Conservation (phyloP, 2,888 invertebrate genomes). For the Athetis lepigone region DNA sequence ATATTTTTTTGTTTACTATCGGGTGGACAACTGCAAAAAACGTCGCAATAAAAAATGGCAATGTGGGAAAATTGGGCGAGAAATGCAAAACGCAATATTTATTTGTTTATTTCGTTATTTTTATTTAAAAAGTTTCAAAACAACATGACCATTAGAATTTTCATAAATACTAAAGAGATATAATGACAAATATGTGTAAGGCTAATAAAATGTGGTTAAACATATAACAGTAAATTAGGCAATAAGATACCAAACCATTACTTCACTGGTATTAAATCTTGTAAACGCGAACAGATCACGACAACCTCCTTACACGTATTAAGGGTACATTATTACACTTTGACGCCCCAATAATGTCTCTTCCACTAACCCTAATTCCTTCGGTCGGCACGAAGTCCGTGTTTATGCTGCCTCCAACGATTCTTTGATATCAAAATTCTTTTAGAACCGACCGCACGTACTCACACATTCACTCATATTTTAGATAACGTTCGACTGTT, state of each 20-base stretch:
- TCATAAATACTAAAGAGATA: too few species aligned
- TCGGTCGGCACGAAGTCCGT: conserved; percentile 56
- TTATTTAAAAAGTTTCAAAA: too few species aligned
- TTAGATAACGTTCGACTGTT: conserved; percentile 87
- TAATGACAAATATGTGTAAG: too few species aligned
- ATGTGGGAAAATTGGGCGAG: too few species aligned
- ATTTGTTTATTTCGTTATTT: too few species aligned
- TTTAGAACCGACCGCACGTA: conserved; percentile 86
- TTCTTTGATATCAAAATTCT: conserved; percentile 89
- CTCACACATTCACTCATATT: conserved; percentile 84
- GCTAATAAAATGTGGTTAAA: too few species aligned
- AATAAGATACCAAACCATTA: background rate
- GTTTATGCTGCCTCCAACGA: conserved; percentile 74
- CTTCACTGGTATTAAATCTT: background rate
- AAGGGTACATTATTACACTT: conserved; percentile 12
- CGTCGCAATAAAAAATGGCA: too few species aligned
- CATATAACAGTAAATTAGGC: background rate
- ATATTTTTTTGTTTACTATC: too few species aligned
- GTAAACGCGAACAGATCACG: background rate
- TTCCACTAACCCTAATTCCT: conserved; percentile 48
- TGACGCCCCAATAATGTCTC: conserved; percentile 23
- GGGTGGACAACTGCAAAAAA: too few species aligned
- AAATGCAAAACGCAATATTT: too few species aligned
- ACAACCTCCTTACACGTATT: background rate
- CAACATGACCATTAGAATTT: too few species aligned